Evolutionary conservation across 1,140 invertebrate species (phyloP), one percentile per base, ranked within the genome.

Genomic region (Drepana arcuata): DNA sequence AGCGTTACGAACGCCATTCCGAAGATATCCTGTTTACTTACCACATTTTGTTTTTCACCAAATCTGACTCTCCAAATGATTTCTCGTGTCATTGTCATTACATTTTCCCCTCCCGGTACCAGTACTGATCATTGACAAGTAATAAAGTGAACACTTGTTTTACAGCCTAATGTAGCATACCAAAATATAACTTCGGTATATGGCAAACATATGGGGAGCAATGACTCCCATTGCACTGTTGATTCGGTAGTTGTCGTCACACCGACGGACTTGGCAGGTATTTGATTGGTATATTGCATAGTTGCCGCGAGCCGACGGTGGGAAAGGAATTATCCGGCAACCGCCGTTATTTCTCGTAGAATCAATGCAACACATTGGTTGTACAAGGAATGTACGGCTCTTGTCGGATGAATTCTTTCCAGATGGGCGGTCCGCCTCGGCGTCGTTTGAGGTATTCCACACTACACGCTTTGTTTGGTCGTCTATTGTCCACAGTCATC

Each of bases 71-170:
- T n/a, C n/a, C n/a, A n/a, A n/a, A n/a, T n/a, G n/a, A n/a, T n/a
- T n/a, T n/a, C n/a, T n/a, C n/a, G n/a, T n/a, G n/a, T n/a, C n/a
- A n/a, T n/a, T n/a, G n/a, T n/a, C 34, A 12, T 18, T 31, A 31
- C 29, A 14, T 14, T 14, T 37, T 27, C 23, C 38, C 26, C 18
- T 29, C 18, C 31, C 30, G 32, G 14, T 40, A 21, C 27, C 9
- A 25, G n/a, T n/a, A n/a, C n/a, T n/a, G n/a, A n/a, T n/a, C n/a
- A n/a, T n/a, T n/a, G 50, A 58, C 42, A 61, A 74, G 66, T 77
- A 79, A 74, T 78, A 75, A 80, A 78, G 56, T 78, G 58, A 74
- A 78, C 68, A 77, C 64, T 80, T 81, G 53, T 81, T 81, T 81
- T 81, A 73, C 77, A 81, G 77, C 77, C 69, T 59, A 62, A 62